Evolutionary conservation across 2,113 vertebrate species (phyloP).

Genomic region (Amblyopsis rosae): DNA sequence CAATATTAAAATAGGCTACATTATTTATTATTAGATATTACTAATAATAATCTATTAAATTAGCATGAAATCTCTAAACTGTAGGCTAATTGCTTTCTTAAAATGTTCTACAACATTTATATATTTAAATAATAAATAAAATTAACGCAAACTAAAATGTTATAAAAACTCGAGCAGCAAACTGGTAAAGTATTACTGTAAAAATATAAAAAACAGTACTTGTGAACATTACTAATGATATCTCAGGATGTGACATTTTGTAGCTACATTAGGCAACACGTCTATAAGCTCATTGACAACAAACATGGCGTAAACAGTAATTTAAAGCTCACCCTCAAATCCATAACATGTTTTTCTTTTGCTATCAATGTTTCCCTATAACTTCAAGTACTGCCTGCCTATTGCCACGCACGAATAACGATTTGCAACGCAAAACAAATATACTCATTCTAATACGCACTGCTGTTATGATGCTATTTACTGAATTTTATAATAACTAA

Average conservation of each 20-base stretch:
- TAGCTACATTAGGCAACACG: constrained; percentile 61
- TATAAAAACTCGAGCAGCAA: not conserved
- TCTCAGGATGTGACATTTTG: constrained; percentile 33
- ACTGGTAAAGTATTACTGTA: not conserved
- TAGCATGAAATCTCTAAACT: too few relatives aligned
- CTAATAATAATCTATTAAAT: too few relatives aligned
- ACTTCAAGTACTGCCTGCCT: not conserved
- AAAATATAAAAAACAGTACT: not conserved
- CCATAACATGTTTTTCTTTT: constrained; percentile 68
- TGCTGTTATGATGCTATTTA: constrained; percentile 45
- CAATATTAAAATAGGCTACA: too few relatives aligned
- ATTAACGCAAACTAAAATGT: too few relatives aligned
- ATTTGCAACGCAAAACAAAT: not conserved
- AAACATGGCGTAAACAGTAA: constrained; percentile 65
- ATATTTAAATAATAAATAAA: too few relatives aligned
- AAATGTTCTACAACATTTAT: too few relatives aligned
- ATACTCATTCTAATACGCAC: not conserved
- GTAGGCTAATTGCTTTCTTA: too few relatives aligned
- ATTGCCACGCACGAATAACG: not conserved
- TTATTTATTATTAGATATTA: too few relatives aligned
- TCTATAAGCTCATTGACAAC: constrained; percentile 50
- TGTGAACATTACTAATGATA: constrained; percentile 37
- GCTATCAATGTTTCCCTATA: constrained; percentile 37
- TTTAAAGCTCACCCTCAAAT: constrained; percentile 68
- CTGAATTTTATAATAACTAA: constrained; percentile 19